Conservation (phyloP, 2,888 invertebrate genomes). For the Villa cingulata region DNA sequence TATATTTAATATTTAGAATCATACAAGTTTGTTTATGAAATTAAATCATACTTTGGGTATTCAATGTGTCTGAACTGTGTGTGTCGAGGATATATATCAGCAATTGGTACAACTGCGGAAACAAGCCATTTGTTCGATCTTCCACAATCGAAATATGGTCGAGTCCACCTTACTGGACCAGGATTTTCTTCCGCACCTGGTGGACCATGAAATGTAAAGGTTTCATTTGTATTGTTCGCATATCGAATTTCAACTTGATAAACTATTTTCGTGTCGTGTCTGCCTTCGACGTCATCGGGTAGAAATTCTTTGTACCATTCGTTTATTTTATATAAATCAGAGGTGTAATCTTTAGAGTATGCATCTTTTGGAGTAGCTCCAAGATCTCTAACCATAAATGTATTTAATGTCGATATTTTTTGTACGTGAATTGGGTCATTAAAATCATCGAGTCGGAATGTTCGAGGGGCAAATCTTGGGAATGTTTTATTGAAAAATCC, state of each 20-base stretch:
- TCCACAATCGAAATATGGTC: conserved; percentile 93
- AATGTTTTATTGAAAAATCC: conserved; percentile 95
- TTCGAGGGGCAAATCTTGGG: conserved; percentile 85
- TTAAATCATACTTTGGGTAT: conserved; percentile 65
- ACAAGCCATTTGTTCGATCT: conserved; percentile 92
- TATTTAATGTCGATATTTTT: conserved; percentile 87
- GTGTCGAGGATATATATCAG: conserved; percentile 88
- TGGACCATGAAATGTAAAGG: conserved; percentile 91
- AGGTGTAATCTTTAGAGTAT: conserved; percentile 74
- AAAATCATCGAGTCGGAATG: conserved; percentile 81
- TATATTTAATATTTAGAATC: not conserved
- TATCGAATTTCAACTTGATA: conserved; percentile 89
- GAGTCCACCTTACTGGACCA: conserved; percentile 87
- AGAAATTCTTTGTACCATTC: conserved; percentile 90
- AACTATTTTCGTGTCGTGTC: conserved; percentile 84
- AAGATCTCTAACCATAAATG: conserved; percentile 73
- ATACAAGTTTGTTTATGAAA: not conserved
- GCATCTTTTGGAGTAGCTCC: conserved; percentile 73
- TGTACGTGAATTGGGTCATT: conserved; percentile 93
- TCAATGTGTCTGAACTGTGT: conserved; percentile 87
- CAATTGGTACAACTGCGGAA: conserved; percentile 85
- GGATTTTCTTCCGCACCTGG: conserved; percentile 80
- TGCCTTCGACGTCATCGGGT: conserved; percentile 67
- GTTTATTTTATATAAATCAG: conserved; percentile 79
- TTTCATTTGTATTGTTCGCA: conserved; percentile 88